Percentiles rank a stretch among this genome's conserved stretches.
Evolutionary conservation across 2,888 invertebrate species (phyloP).

Genomic region (Vesta saturnalis): DNA sequence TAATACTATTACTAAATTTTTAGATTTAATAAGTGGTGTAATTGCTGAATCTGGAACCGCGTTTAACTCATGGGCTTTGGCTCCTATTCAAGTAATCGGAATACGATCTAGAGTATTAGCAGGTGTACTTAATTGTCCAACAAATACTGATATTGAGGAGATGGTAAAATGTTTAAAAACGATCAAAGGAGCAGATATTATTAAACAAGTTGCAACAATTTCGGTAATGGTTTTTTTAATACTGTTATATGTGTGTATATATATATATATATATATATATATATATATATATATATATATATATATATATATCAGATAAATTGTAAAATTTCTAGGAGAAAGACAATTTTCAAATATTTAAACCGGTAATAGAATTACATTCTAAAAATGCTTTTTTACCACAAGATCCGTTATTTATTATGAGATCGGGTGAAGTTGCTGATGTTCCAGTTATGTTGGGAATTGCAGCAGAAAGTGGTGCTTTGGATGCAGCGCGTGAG

Average conservation of each 20-base stretch:
- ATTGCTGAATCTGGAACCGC: conserved; percentile 27
- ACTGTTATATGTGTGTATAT: no score
- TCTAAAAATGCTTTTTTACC: conserved; percentile 76
- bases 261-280: no score
- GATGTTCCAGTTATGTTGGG: conserved; percentile 79
- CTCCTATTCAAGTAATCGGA: conserved; percentile 10
- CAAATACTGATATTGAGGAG: conserved; percentile 44
- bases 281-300: no score
- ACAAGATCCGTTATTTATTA: conserved; percentile 67
- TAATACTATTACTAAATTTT: no score
- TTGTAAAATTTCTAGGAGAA: not conserved
- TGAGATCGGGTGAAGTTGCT: conserved; percentile 63
- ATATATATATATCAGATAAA: not conserved
- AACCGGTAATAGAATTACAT: conserved; percentile 77
- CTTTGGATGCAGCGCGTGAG: conserved; percentile 47
- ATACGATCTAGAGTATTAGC: conserved; percentile 2
- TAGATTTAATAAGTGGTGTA: conserved; percentile 26
- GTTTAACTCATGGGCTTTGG: conserved; percentile 14
- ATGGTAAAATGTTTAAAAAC: conserved; percentile 72
- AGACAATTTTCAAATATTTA: conserved; percentile 58
- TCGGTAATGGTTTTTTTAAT: conserved; percentile 67
- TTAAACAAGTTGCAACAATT: conserved; percentile 72
- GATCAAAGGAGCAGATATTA: conserved; percentile 71
- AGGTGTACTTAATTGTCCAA: not conserved
- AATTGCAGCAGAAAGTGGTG: conserved; percentile 77